A percentile compares a stretch with the other conserved stretches of the same genome.
phyloP scores from a whole-genome alignment of 2,888 invertebrate genomes.

The Plagodis pulveraria region DNA sequence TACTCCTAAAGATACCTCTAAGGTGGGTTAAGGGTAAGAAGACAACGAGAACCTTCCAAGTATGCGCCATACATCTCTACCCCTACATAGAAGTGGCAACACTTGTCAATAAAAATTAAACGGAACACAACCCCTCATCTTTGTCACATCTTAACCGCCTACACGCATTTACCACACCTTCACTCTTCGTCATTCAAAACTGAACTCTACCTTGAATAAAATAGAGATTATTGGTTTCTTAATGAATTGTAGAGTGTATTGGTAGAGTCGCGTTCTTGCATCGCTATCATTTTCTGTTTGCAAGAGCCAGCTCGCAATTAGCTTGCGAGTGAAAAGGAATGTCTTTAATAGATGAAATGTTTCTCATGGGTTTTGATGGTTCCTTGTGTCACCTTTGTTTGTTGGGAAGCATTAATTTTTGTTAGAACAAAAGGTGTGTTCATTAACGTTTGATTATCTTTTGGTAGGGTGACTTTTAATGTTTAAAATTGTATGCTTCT shows the following conservation, averaged over 20 bases:
- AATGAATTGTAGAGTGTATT: slow-evolving; percentile 8
- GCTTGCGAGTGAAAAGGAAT: slow-evolving; percentile 55
- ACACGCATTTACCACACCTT: slow-evolving; percentile 9
- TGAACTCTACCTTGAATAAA: slow-evolving; percentile 30
- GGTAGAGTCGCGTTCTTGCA: slow-evolving; percentile 36
- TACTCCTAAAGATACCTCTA: no score
- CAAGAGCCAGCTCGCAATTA: slow-evolving; percentile 68
- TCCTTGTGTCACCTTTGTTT: slow-evolving; percentile 24
- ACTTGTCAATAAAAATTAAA: slow-evolving; percentile 75
- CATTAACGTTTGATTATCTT: slow-evolving; percentile 3
- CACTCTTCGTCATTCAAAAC: slow-evolving; percentile 27
- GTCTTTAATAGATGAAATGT: slow-evolving; percentile 51
- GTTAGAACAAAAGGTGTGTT: slow-evolving; percentile 6
- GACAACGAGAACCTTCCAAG: slow-evolving; percentile 1
- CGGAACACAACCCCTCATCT: slow-evolving; percentile 65
- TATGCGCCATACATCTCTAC: slow-evolving; percentile 5
- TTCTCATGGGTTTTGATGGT: slow-evolving; percentile 42
- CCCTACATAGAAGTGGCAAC: slow-evolving; percentile 35
- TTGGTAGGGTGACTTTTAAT: neutral
- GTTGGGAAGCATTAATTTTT: slow-evolving; percentile 19
- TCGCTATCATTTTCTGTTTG: slow-evolving; percentile 63
- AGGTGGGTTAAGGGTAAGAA: no score
- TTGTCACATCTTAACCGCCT: slow-evolving; percentile 56
- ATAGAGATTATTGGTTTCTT: slow-evolving; percentile 8
- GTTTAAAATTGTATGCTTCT: slow-evolving; percentile 8